phyloP scores from a whole-genome alignment of 2,797 vertebrate species.

The Pteronotus mesoamericanus region DNA sequence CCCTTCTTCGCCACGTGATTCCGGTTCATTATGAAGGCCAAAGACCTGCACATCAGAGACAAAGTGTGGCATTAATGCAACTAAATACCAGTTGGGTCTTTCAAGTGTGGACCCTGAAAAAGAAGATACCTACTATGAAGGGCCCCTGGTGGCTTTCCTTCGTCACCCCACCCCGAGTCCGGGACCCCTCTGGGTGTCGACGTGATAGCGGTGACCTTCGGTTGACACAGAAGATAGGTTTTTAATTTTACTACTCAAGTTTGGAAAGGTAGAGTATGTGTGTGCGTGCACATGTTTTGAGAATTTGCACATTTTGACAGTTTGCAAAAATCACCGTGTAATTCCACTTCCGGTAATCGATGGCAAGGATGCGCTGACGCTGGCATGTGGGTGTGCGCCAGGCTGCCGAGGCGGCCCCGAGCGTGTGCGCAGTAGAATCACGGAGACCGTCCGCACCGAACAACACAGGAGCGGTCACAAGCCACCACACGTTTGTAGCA shows the following conservation, averaged over 20 bases:
- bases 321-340: too few species aligned
- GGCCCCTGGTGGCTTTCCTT: not conserved
- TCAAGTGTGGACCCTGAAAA: not conserved
- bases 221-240: not conserved
- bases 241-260: not conserved
- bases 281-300: not conserved
- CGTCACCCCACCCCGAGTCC: not conserved
- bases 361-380: rapidly evolving
- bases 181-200: not conserved
- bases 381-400: rapidly evolving
- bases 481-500: not conserved
- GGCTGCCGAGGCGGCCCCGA: not conserved
- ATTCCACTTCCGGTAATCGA: too few species aligned
- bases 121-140: not conserved
- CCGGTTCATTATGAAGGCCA: not conserved
- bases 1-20: not conserved
- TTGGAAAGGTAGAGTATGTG: not conserved
- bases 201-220: not conserved
- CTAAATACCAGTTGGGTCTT: not conserved
- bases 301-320: not conserved
- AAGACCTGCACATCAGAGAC: not conserved
- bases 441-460: rapidly evolving
- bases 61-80: not conserved
- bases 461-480: too few species aligned
- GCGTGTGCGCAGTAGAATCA: rapidly evolving